phyloP scores from a whole-genome alignment of 2,113 vertebrate genomes.

The Athene noctua region DNA sequence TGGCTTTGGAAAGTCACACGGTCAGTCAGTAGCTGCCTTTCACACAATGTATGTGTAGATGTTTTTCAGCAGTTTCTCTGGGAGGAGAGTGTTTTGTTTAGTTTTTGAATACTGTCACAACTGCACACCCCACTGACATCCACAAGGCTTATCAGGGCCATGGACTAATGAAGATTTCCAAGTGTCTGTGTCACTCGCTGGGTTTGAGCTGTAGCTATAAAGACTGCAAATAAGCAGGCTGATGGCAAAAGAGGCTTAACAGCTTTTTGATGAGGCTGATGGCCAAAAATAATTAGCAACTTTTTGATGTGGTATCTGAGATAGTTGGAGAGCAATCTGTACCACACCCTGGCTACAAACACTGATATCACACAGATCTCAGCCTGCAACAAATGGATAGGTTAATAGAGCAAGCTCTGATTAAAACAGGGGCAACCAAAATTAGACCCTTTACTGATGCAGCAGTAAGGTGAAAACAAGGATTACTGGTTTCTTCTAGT shows the following conservation, averaged over 20 bases:
- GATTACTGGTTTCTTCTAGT: neutral
- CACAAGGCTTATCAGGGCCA: neutral
- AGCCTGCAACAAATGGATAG: neutral
- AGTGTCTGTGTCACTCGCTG: neutral
- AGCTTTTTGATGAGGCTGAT: neutral
- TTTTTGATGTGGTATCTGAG: neutral
- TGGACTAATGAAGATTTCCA: neutral
- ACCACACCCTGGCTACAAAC: neutral
- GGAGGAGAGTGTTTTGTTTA: neutral
- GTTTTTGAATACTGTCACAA: neutral
- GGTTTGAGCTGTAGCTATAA: neutral
- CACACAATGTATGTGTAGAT: neutral
- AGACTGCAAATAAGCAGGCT: neutral
- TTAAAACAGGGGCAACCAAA: neutral
- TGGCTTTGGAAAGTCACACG: neutral
- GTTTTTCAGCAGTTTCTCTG: neutral
- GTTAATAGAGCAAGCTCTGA: neutral
- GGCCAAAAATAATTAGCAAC: constrained; percentile 2
- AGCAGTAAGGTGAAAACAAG: neutral
- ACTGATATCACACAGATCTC: neutral
- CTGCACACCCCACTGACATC: neutral
- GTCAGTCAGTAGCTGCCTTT: neutral
- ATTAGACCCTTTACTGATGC: neutral
- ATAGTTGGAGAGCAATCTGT: neutral
- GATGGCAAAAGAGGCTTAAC: constrained; percentile 6